A percentile compares a stretch with the other conserved stretches of the same genome.
Evolutionary conservation across 1,140 invertebrate genomes (phyloP).

Genomic region (Hylyphantes graminicola): DNA sequence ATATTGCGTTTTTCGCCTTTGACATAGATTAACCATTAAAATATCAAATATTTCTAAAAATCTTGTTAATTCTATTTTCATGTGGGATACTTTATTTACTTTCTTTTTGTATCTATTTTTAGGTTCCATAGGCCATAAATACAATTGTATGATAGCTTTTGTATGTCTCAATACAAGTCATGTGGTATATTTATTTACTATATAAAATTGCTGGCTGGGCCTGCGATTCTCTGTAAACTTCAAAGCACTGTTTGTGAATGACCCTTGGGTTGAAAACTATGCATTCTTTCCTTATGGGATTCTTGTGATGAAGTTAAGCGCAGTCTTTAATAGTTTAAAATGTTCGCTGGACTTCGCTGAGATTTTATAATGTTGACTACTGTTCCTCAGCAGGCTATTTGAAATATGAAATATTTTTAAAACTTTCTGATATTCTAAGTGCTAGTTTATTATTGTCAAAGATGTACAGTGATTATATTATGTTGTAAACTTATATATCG

Average conservation of each 20-base stretch:
- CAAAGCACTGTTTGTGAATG: background rate
- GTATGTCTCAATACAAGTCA: slow-evolving; percentile 2
- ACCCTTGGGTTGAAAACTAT: background rate
- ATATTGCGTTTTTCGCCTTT: background rate
- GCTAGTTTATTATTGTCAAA: slow-evolving; percentile 19
- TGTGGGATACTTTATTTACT: background rate
- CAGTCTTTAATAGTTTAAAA: slow-evolving; percentile 1
- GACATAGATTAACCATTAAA: background rate
- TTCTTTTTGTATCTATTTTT: slow-evolving; percentile 18
- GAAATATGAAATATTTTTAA: slow-evolving; percentile 24
- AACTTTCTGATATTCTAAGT: slow-evolving; percentile 26
- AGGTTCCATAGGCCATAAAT: slow-evolving; percentile 45
- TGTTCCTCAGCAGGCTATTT: slow-evolving; percentile 28
- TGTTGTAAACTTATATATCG: slow-evolving; percentile 24
- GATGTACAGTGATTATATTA: slow-evolving; percentile 7
- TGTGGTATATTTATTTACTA: background rate
- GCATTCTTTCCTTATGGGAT: background rate
- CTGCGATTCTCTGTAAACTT: slow-evolving; percentile 19
- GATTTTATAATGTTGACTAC: slow-evolving; percentile 38
- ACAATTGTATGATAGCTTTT: background rate
- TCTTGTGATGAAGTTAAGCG: background rate
- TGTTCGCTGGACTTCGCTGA: background rate
- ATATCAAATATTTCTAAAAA: background rate
- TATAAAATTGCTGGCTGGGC: slow-evolving; percentile 36
- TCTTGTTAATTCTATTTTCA: background rate